Percentiles rank a stretch among this genome's conserved stretches.
phyloP scores from a whole-genome alignment of 2,888 invertebrate genomes.

The Caenorhabditis drosophilae region DNA sequence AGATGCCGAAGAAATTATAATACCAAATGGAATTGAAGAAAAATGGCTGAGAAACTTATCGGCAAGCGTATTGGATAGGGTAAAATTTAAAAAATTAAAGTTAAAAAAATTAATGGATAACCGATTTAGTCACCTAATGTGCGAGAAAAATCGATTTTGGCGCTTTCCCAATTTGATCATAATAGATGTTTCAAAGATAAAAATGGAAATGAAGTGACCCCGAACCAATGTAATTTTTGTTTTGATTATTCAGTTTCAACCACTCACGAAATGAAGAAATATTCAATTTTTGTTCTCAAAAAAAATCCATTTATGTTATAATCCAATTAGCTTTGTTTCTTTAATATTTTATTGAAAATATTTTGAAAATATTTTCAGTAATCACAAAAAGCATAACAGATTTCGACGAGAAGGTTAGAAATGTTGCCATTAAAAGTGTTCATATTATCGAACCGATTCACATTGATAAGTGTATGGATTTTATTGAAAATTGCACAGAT shows the following conservation, averaged over 20 bases:
- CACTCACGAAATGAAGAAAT: not conserved
- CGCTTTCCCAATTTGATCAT: conserved; percentile 16
- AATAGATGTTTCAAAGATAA: not conserved
- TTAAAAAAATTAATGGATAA: not conserved
- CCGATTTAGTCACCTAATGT: conserved; percentile 15
- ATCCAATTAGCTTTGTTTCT: no score
- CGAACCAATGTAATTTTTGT: conserved; percentile 16
- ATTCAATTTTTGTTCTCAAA: no score
- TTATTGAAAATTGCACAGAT: conserved; percentile 18
- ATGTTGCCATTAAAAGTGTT: conserved; percentile 14
- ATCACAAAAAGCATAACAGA: conserved; percentile 22
- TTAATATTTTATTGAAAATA: not conserved
- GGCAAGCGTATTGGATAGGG: conserved; percentile 17
- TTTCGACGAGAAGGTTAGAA: conserved; percentile 23
- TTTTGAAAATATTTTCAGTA: conserved; percentile 11
- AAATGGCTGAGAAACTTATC: conserved; percentile 18
- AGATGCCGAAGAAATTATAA: conserved; percentile 6
- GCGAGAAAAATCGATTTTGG: conserved; percentile 6
- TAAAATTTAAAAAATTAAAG: not conserved
- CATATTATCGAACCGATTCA: conserved; percentile 13
- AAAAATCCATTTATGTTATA: no score
- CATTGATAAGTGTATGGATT: conserved; percentile 25
- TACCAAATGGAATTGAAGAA: conserved; percentile 15
- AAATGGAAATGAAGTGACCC: conserved; percentile 4
- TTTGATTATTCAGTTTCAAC: not conserved